Base-by-base conservation (phyloP, 2,888 invertebrate genomes). In the Mythimna ferrago region DNA sequence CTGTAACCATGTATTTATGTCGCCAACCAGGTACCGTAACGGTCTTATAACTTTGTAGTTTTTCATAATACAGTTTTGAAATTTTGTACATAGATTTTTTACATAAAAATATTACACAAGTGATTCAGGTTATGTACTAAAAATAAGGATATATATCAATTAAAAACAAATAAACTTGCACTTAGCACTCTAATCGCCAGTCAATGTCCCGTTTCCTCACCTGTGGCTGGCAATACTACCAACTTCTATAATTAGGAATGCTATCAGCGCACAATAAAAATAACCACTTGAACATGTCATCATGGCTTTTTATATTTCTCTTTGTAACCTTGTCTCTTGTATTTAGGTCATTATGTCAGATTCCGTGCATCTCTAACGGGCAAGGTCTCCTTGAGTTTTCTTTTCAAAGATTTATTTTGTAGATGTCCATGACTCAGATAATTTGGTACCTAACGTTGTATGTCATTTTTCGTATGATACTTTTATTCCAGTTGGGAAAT, bases 301-400 rank as follows among this genome's bases (percentile, higher is more conserved):
- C 81, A 61, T 66, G 26, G 53, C 56, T 83, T 83, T 81, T 78
- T 77, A 78, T 81, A 83, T 76, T 53, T 62, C 58, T 62, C 26
- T 65, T 44, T 32, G 51, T 72, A 63, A 73, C 84, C 86, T 84
- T 81, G 84, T 61, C 35, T 62, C 53, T 41, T n/a, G 73, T 76
- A 86, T 81, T 72, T 73, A 19, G 84, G 86, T 81, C 86, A 84
- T 56, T 66, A 57, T 72, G 74, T 65, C 76, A 65, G 65, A 68
- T 72, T 70, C 76, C 58, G 56, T 56, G 21, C 56, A 41, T 58
- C 58, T 65, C 51, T 26, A 38, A 61, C 10, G 4, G 16, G 19
- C 83, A 82, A 85, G 76, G 86, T 67, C 66, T 69, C 66, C n/a
- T 0, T 10, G 68, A 35, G 21, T 38, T 76, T 74, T 73, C 57